Base-by-base conservation (phyloP, 2,113 vertebrate species). In the Dicrurus megarhynchus region DNA sequence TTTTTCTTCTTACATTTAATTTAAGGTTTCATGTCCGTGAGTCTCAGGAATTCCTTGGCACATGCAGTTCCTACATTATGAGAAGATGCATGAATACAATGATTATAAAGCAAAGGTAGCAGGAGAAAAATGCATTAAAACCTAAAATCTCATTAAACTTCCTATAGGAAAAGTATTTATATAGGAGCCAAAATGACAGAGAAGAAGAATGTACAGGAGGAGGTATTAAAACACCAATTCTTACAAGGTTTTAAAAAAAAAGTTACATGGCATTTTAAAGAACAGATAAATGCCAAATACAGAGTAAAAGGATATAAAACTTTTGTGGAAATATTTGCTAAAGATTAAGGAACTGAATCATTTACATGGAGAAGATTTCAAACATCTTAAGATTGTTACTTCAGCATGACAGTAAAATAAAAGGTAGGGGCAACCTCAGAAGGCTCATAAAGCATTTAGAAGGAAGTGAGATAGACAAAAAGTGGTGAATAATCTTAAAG, bases 1-100 rank as follows among this genome's bases (percentile, higher is more conserved):
- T 95, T 84, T 84, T 92, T 64, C 53, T 84, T 82, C 90, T 90
- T 92, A 74, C 57, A 71, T 93, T 88, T 94, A 94, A 97, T 93
- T 93, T 92, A 93, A 96, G n/a, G 71, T 92, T 95, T 86, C 32
- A 13, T 84, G 88, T 89, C 83, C 53, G 37, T 68, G 82, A 94
- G 73, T 97, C 73, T 86, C 71, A 88, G 85, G 69, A 95, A 95
- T 94, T 88, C 53, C 88, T 90, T 90, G 79, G 88, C 88, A 87
- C 60, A 80, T 57, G 73, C 59, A 94, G 59, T 55, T 90, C 63
- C 60, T 91, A 67, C 41, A 76, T 78, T 92, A 90, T 78, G 83
- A 96, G 85, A 90, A 90, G 39, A 77, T 39, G 60, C 68, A 59
- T 67, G 71, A 94, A 93, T 41, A 83, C 64, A 92, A 60, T 86